Evolutionary conservation across 1,140 invertebrate genomes (phyloP), one percentile per base, ranked within the genome.

Genomic region (Euglossa dilemma): DNA sequence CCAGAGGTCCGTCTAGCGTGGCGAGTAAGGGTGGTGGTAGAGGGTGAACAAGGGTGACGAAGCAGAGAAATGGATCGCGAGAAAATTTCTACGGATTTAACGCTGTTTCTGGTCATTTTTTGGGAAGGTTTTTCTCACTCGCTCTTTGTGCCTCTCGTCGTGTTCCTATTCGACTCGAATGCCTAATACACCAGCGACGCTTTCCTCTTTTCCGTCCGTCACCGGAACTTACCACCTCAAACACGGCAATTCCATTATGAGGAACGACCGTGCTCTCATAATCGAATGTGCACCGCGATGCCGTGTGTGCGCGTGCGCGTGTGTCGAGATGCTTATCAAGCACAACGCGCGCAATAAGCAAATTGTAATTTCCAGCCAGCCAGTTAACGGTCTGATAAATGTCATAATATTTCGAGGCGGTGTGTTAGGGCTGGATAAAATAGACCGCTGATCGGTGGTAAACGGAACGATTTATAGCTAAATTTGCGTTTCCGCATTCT

Each of bases 201-300:
- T 4, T 11, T 36, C n/a, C 57, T 75, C 59, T 28, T n/a, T 63
- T 63, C 14, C 57, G 45, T 23, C 6, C 20, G 57, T 63, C 45
- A 12, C 25, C 43, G n/a, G 18, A 18, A 50, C 18, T 18, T 28
- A 70, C 47, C n/a, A 28, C 16, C 45, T n/a, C 7, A 12, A 43
- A 52, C 50, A 9, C 8, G 36, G 28, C 61, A 45, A 54, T 52
- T 54, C 50, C 50, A 66, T 77, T 77, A 67, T 56, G 47, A 67
- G 3, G 50, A 54, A 67, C 47, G 54, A 54, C 50, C 28, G 18
- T 54, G 50, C 25, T 36, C 8, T 67, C 23, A 20, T 45, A 67
- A 67, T 67, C 23, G 36, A 45, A 45, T 59, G 36, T n/a, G 36
- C 54, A 6, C 18, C 47, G 50, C 18, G 64, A 47, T 9, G 45